Conservation (phyloP, 37 sponge, comb jelly and placozoan genomes). For the Chondrosia reniformis region DNA sequence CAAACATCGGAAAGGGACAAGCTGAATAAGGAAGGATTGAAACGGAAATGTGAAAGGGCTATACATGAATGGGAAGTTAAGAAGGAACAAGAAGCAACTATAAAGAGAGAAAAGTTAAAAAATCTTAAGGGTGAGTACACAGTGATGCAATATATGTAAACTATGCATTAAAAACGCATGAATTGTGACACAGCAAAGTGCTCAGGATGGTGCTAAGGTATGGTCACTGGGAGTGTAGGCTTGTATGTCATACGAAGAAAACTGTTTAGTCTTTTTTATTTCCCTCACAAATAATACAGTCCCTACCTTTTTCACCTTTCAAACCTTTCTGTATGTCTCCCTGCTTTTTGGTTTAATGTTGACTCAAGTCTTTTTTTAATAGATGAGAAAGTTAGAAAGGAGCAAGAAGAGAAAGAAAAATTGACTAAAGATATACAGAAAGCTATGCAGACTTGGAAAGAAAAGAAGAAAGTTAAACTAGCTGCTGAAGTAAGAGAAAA, state of each 20-base stretch:
- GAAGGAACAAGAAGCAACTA: slow-evolving; percentile 7
- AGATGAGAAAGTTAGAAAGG: not conserved
- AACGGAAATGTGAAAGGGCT: slow-evolving; percentile 4
- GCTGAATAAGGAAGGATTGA: not conserved
- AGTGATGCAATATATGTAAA: too few relatives aligned
- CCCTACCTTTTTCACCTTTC: too few relatives aligned
- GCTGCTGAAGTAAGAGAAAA: not conserved
- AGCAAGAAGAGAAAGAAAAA: slow-evolving; percentile 5
- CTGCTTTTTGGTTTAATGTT: too few relatives aligned
- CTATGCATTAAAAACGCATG: too few relatives aligned
- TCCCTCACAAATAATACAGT: too few relatives aligned
- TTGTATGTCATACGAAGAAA: too few relatives aligned
- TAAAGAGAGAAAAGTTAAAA: not conserved
- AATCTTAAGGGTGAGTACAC: not conserved
- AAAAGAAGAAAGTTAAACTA: not conserved
- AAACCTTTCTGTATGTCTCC: too few relatives aligned
- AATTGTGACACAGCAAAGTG: too few relatives aligned
- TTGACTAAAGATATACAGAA: not conserved
- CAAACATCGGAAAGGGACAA: too few relatives aligned
- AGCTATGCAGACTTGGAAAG: slow-evolving; percentile 1
- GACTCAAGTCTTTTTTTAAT: not conserved
- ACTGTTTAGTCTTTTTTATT: too few relatives aligned
- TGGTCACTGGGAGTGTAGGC: not conserved
- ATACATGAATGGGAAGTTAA: not conserved
- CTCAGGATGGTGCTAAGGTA: not conserved